These are phyloP conservation scores for Arctopsyche grandis DNA, from an alignment of 1,140 invertebrate genomes.

Conservation along the genomic window DNA sequence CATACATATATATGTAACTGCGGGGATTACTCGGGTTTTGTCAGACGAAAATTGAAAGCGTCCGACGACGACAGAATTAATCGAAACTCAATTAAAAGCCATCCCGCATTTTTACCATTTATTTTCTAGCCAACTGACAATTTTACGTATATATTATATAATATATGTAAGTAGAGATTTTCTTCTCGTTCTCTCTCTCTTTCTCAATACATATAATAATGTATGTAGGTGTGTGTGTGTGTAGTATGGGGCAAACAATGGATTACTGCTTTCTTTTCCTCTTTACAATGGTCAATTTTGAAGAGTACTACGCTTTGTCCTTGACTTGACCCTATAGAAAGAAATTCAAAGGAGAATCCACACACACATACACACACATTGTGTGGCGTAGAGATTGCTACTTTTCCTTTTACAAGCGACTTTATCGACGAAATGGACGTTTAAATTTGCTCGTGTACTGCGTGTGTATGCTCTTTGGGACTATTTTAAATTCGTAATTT, in stretches of 20 bases:
- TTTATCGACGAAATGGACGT: not conserved
- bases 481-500: too few relatives aligned
- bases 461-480: too few relatives aligned
- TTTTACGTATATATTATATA: too few relatives aligned
- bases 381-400: not conserved
- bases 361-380: not conserved
- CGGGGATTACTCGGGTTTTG: slow-evolving; percentile 3
- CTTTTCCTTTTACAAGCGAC: not conserved
- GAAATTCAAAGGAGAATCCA: not conserved
- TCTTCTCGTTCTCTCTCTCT: too few relatives aligned
- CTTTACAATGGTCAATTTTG: not conserved
- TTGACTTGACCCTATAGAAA: slow-evolving; percentile 1
- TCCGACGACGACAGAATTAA: not conserved
- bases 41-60: slow-evolving; percentile 4
- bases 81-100: not conserved
- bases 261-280: not conserved
- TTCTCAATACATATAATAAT: too few relatives aligned
- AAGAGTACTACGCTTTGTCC: not conserved
- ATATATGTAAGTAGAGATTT: too few relatives aligned
- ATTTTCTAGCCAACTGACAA: too few relatives aligned
- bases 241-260: not conserved
- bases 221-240: too few relatives aligned
- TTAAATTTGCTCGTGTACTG: too few relatives aligned
- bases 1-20: not conserved
- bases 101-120: too few relatives aligned